Evolutionary conservation across 2,113 vertebrate species (phyloP).

Genomic region (Oenanthe melanoleuca): DNA sequence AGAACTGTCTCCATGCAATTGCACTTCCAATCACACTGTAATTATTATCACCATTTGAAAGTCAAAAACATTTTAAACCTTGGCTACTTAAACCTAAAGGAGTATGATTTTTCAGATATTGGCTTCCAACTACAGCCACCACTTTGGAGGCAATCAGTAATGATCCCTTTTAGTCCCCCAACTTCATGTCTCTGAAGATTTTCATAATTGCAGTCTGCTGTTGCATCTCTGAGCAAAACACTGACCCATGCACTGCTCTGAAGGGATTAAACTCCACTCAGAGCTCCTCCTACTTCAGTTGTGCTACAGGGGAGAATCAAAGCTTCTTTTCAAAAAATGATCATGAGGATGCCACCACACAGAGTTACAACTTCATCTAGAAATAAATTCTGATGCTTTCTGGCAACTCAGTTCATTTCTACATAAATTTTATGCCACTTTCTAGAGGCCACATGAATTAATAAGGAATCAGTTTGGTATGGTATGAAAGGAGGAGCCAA

Average conservation of each 20-base stretch:
- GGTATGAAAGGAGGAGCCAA: not conserved
- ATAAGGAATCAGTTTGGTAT: not conserved
- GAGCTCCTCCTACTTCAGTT: not conserved
- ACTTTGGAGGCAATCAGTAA: not conserved
- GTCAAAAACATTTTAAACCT: not conserved
- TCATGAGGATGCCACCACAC: not conserved
- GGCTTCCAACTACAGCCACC: not conserved
- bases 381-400: not conserved
- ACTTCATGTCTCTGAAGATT: not conserved
- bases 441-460: not conserved
- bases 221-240: not conserved
- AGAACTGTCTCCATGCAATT: rapidly evolving
- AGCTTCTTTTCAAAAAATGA: not conserved
- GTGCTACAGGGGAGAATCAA: not conserved
- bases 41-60: not conserved
- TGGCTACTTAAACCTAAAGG: not conserved
- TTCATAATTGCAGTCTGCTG: not conserved
- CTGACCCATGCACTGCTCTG: not conserved
- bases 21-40: not conserved
- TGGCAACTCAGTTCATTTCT: not conserved
- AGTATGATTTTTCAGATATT: not conserved
- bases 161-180: not conserved
- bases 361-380: not conserved
- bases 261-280: not conserved
- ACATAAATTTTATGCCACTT: not conserved